Base-by-base conservation (phyloP, 2,888 invertebrate species). In the Noctua janthina region DNA sequence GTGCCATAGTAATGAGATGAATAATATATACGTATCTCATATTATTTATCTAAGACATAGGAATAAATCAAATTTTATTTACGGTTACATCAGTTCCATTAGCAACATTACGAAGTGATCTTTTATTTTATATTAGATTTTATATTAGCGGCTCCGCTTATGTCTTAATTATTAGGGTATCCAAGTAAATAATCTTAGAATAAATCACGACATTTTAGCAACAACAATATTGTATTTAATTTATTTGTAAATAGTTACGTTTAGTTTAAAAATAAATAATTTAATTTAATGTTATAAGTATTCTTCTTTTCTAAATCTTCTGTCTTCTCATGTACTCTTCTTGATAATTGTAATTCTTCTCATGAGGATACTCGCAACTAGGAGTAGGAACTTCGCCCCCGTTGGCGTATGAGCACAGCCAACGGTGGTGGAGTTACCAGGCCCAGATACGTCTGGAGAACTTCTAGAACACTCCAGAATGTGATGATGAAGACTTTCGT, bases 351-450 rank as follows among this genome's bases (percentile, higher is more conserved):
- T 0, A 68, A 68, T 46, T 68, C 66, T 82, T 83, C 70, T 51
- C 20, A 51, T 70, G 95, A 82, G 88, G 96, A 93, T 85, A 80
- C 89, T 90, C 96, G 97, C 97, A 95, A 94, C 98, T 97, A 98
- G 97, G 97, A 97, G 96, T 95, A 97, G 98, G 98, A 98, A 98
- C 98, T 98, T 98, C 97, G 97, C 98, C 97, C 97, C 98, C 98
- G 98, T 98, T 98, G 98, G 98, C 98, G 95, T 93, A 92, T 91
- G 88, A 94, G 91, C 92, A 96, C 95, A 96, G 98, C 98, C 98
- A 98, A 98, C 98, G 98, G 98, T 98, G 98, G 98, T 98, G 98
- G 98, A 98, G 98, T 98, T 98, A 98, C 98, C 98, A 98, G 96
- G 97, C 98, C 98, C 94, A 96, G 95, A 83, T 93, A 96, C 96